These are phyloP conservation scores for Dolomedes plantarius DNA, from an alignment of 2,888 invertebrate genomes.

Conservation along the genomic window DNA sequence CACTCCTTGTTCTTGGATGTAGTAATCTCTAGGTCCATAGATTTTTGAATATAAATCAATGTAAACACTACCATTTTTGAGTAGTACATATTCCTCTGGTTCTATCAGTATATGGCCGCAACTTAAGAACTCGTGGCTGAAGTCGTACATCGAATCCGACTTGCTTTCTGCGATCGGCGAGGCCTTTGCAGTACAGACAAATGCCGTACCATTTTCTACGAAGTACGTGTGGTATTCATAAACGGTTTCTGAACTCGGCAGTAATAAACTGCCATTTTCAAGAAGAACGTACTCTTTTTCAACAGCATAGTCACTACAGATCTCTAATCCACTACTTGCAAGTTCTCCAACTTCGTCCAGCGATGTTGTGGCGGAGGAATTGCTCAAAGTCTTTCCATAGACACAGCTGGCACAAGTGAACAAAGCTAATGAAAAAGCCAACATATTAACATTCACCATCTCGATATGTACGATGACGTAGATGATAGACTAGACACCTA, in stretches of 20 bases:
- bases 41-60: conserved; percentile 23
- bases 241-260: neutral
- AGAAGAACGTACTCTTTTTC: conserved; percentile 30
- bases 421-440: too few species aligned
- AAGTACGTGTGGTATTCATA: conserved; percentile 10
- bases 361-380: neutral
- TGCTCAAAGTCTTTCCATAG: neutral
- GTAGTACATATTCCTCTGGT: conserved; percentile 30
- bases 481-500: too few species aligned
- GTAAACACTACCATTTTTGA: conserved; percentile 29
- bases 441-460: too few species aligned
- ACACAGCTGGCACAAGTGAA: neutral
- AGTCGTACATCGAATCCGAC: neutral
- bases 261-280: conserved; percentile 35
- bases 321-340: neutral
- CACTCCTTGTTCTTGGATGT: conserved; percentile 27
- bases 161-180: neutral
- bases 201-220: conserved; percentile 40
- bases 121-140: conserved; percentile 48
- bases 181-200: conserved; percentile 16
- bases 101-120: conserved; percentile 52
- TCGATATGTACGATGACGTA: too few species aligned
- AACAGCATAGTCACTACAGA: conserved; percentile 17
- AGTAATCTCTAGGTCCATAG: conserved; percentile 32
- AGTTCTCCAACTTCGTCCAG: neutral